These are phyloP conservation scores for Aviceda subcristata DNA, from an alignment of 2,113 vertebrate genomes.

Conservation along the genomic window DNA sequence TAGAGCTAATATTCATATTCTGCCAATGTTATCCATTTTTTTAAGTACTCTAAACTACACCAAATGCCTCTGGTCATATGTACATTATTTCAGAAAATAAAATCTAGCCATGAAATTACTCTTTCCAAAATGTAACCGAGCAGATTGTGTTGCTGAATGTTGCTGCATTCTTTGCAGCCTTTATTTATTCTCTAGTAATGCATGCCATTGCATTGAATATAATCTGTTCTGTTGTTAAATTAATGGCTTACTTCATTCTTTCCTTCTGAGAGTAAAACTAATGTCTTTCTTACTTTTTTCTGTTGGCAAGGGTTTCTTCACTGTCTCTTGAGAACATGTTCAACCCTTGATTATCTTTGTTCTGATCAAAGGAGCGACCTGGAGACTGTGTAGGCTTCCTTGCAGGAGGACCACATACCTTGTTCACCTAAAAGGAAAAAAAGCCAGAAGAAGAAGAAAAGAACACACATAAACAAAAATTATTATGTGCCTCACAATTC, in stretches of 20 bases:
- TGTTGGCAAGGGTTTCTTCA: slow-evolving; percentile 74
- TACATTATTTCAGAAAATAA: neutral
- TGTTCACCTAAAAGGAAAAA: slow-evolving; percentile 74
- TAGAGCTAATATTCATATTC: neutral
- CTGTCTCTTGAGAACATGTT: slow-evolving; percentile 61
- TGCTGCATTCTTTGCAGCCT: neutral
- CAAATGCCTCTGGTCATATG: neutral
- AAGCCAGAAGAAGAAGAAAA: neutral
- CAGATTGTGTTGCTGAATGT: neutral
- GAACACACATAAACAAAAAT: neutral
- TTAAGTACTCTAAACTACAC: neutral
- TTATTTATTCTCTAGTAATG: neutral
- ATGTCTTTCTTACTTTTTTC: slow-evolving; percentile 79
- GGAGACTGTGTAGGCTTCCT: slow-evolving; percentile 67
- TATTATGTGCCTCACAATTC: neutral
- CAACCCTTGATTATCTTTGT: slow-evolving; percentile 68
- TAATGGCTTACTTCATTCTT: slow-evolving; percentile 66
- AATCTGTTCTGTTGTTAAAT: slow-evolving; percentile 61
- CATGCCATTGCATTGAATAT: neutral
- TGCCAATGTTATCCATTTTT: neutral
- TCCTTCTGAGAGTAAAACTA: slow-evolving; percentile 74
- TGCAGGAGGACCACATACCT: slow-evolving; percentile 78
- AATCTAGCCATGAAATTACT: neutral
- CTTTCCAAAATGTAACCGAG: neutral
- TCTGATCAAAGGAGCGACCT: slow-evolving; percentile 57